These are phyloP conservation scores for Barbus barbus DNA, from an alignment of 2,113 vertebrate species.

Conservation along the genomic window DNA sequence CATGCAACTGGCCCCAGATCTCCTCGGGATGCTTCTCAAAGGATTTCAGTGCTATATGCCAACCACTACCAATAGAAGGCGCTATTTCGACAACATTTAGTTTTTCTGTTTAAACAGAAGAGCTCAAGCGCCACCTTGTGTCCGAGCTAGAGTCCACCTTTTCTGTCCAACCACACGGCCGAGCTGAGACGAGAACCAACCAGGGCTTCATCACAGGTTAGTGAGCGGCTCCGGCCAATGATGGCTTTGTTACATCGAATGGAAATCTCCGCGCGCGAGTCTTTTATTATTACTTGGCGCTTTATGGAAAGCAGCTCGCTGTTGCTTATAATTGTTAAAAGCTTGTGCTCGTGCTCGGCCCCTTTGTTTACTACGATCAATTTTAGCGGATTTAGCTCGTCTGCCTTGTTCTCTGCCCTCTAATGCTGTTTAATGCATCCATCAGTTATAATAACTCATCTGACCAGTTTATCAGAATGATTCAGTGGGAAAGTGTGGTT, in stretches of 20 bases:
- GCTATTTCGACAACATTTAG: background rate
- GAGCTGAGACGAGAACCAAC: constrained; percentile 36
- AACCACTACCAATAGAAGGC: background rate
- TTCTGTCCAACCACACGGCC: constrained; percentile 83
- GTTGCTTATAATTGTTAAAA: constrained; percentile 50
- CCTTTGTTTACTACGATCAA: constrained; percentile 23
- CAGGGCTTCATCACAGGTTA: constrained; percentile 90
- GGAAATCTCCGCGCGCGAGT: constrained; percentile 89
- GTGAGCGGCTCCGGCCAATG: constrained; percentile 98
- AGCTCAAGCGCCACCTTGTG: background rate
- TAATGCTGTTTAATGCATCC: background rate
- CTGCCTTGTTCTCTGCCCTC: background rate
- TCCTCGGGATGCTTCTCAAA: too few species aligned
- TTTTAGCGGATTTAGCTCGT: background rate
- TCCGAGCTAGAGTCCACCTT: too few species aligned
- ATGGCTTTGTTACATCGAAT: constrained; percentile 99
- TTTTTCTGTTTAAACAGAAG: background rate
- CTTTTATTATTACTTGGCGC: constrained; percentile 75
- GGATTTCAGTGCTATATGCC: too few species aligned
- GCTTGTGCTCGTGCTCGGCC: background rate
- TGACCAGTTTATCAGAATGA: background rate
- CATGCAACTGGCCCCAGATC: too few species aligned
- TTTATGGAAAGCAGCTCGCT: constrained; percentile 53
- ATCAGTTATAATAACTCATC: background rate
- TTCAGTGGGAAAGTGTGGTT: background rate